Conservation (phyloP, 2,888 invertebrate genomes). For the Prosapia bicincta region DNA sequence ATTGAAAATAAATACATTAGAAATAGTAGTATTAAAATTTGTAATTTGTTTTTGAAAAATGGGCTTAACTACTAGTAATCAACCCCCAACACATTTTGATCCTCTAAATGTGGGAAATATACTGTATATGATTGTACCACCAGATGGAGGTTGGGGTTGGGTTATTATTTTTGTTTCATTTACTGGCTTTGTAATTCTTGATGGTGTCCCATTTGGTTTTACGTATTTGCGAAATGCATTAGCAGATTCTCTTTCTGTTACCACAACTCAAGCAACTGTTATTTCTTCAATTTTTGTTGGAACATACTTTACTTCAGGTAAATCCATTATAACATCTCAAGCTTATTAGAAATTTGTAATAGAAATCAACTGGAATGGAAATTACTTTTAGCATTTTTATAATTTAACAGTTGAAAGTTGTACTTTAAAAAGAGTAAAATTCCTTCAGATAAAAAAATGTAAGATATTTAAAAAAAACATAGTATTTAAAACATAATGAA, state of each 20-base stretch:
- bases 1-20: background rate
- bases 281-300: background rate
- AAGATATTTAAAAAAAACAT: no score
- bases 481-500: no score
- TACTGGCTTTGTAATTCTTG: background rate
- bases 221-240: slow-evolving; percentile 2
- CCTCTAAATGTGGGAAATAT: background rate
- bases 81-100: background rate
- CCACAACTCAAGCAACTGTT: background rate
- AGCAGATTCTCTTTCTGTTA: background rate
- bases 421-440: no score
- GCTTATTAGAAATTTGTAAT: no score
- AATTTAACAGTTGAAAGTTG: no score
- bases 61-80: background rate
- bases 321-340: no score
- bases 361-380: no score
- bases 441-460: no score
- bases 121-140: slow-evolving; percentile 15
- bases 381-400: no score
- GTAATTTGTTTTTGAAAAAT: background rate
- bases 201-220: background rate
- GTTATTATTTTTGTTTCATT: slow-evolving; percentile 2
- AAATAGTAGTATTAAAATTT: background rate
- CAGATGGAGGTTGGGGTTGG: slow-evolving; percentile 16
- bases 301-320: slow-evolving; percentile 9